Evolutionary conservation across 2,888 invertebrate species (phyloP).

Genomic region (Heliconius ethilla): DNA sequence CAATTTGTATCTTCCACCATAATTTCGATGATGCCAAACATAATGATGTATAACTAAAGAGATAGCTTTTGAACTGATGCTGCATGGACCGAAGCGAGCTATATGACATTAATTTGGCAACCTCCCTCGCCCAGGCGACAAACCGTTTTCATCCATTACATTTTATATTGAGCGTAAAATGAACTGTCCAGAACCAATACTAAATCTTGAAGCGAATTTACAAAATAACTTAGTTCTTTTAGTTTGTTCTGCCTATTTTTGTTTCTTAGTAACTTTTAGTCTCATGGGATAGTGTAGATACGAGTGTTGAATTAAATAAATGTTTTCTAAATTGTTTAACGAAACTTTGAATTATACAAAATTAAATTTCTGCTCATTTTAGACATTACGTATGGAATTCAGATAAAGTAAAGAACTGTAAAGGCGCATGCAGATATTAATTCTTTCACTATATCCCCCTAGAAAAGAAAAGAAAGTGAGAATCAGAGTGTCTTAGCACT

Average conservation of each 20-base stretch:
- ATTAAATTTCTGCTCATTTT: too few relatives aligned
- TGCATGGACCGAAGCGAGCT: constrained; percentile 14
- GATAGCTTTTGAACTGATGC: constrained; percentile 5
- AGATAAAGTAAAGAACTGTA: not conserved
- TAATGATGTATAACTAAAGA: not conserved
- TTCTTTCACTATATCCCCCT: not conserved
- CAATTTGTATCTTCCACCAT: not conserved
- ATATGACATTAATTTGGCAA: constrained; percentile 30
- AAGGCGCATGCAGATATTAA: not conserved
- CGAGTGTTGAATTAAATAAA: too few relatives aligned
- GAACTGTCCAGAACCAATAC: constrained; percentile 12
- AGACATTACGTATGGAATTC: not conserved
- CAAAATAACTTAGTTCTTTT: not conserved
- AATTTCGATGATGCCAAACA: not conserved
- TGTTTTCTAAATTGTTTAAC: too few relatives aligned
- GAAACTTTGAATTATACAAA: too few relatives aligned
- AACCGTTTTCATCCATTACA: constrained; percentile 33
- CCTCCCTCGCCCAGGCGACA: constrained; percentile 22
- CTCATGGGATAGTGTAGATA: not conserved
- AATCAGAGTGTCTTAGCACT: not conserved
- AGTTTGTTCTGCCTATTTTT: not conserved
- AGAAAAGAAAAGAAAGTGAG: not conserved
- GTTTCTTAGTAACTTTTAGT: not conserved
- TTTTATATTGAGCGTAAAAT: constrained; percentile 38
- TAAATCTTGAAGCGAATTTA: not conserved